A percentile compares a stretch with the other conserved stretches of the same genome.
These are phyloP conservation scores for Drosophila longiperda DNA, from an alignment of 2,888 invertebrate genomes.

Conservation along the genomic window DNA sequence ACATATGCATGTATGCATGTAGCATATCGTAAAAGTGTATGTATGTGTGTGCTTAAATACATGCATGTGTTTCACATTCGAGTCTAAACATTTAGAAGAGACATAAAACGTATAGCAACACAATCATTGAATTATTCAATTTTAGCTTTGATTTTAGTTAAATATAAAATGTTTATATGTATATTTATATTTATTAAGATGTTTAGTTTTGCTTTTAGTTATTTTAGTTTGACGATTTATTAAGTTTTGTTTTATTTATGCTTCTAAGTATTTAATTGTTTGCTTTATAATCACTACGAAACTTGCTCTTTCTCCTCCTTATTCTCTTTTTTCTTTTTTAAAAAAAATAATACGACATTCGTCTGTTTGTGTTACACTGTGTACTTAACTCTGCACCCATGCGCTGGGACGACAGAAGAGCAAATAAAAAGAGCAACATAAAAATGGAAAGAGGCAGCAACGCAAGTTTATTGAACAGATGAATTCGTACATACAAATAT, in stretches of 20 bases:
- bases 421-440: neutral
- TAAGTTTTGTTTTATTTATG: constrained; percentile 27
- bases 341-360: neutral
- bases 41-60: constrained; percentile 1
- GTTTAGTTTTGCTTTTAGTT: constrained; percentile 14
- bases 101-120: constrained; percentile 63
- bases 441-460: neutral
- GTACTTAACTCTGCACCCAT: constrained; percentile 4
- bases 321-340: constrained; percentile 5
- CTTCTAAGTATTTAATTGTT: constrained; percentile 43
- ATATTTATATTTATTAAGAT: constrained; percentile 21
- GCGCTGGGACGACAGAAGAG: neutral
- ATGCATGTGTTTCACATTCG: constrained; percentile 21
- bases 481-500: neutral
- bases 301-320: neutral
- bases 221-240: constrained; percentile 14
- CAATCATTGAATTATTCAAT: constrained; percentile 62
- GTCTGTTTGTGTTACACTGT: neutral
- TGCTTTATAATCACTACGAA: constrained; percentile 15
- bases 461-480: neutral
- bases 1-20: neutral
- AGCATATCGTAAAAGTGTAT: neutral
- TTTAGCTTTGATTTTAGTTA: constrained; percentile 54
- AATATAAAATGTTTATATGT: constrained; percentile 49
- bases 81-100: constrained; percentile 59